Conservation (phyloP, 2,113 vertebrate genomes). For the Laterallus jamaicensis region DNA sequence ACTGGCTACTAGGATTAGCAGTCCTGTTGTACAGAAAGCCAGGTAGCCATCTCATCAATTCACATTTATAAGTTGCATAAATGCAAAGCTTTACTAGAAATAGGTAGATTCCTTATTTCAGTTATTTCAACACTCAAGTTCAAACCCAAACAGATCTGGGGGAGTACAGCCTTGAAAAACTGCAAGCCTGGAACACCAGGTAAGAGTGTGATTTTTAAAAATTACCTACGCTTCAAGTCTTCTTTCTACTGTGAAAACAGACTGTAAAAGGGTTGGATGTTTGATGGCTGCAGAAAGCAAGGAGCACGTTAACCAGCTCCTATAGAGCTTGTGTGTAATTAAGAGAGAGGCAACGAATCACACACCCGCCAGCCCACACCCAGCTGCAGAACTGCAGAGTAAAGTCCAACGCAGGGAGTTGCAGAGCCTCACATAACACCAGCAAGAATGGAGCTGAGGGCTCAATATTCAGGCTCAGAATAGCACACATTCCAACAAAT, state of each 20-base stretch:
- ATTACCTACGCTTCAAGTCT: rapidly evolving
- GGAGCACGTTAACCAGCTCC: background rate
- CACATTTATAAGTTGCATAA: background rate
- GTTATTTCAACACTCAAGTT: background rate
- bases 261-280: background rate
- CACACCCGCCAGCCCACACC: background rate
- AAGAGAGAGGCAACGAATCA: background rate
- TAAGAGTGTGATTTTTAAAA: background rate
- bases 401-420: background rate
- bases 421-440: background rate
- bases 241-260: background rate
- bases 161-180: background rate
- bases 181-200: background rate
- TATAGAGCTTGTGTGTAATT: background rate
- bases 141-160: background rate
- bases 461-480: background rate
- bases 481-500: background rate
- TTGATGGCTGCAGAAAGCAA: background rate
- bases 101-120: background rate
- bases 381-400: background rate
- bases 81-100: background rate
- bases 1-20: background rate
- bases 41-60: background rate
- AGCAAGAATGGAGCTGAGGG: background rate
- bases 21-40: background rate